A percentile compares a stretch with the other conserved stretches of the same genome.
These are phyloP conservation scores for Lepidostoma basale DNA, from an alignment of 1,140 invertebrate species.

Conservation along the genomic window DNA sequence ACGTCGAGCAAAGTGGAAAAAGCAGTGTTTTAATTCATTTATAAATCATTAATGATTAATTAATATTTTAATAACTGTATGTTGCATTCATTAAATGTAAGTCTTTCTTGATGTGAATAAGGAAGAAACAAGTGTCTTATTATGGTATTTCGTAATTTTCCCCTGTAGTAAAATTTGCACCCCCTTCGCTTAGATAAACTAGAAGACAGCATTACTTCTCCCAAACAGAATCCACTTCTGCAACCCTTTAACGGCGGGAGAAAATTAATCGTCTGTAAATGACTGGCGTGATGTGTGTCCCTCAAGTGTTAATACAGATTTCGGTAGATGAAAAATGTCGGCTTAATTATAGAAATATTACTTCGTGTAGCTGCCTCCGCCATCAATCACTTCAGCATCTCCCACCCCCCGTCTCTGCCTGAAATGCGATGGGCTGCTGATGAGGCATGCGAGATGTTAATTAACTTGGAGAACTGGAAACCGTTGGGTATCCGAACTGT, in stretches of 20 bases:
- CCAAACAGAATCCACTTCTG: background rate
- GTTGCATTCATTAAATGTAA: too few species aligned
- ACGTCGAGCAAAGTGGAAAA: too few species aligned
- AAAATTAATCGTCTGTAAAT: constrained; percentile 35
- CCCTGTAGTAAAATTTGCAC: too few species aligned
- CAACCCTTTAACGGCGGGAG: constrained; percentile 2
- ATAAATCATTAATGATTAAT: too few species aligned
- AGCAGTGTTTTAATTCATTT: too few species aligned
- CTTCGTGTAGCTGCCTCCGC: background rate
- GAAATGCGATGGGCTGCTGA: background rate
- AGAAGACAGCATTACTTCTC: too few species aligned
- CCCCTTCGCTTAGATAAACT: too few species aligned
- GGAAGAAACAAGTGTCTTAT: too few species aligned
- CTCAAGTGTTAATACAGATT: constrained; percentile 31
- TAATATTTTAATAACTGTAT: too few species aligned
- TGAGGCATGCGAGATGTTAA: constrained; percentile 15
- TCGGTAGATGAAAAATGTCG: constrained; percentile 20
- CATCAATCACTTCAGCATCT: constrained; percentile 11
- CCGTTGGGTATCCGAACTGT: background rate
- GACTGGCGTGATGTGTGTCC: constrained; percentile 7
- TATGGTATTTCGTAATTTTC: too few species aligned
- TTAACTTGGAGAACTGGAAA: background rate
- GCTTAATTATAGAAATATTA: constrained; percentile 23
- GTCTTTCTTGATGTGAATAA: too few species aligned
- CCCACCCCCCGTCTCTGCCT: background rate